These are phyloP conservation scores for Clarias gariepinus DNA, from an alignment of 2,113 vertebrate species.

Conservation along the genomic window DNA sequence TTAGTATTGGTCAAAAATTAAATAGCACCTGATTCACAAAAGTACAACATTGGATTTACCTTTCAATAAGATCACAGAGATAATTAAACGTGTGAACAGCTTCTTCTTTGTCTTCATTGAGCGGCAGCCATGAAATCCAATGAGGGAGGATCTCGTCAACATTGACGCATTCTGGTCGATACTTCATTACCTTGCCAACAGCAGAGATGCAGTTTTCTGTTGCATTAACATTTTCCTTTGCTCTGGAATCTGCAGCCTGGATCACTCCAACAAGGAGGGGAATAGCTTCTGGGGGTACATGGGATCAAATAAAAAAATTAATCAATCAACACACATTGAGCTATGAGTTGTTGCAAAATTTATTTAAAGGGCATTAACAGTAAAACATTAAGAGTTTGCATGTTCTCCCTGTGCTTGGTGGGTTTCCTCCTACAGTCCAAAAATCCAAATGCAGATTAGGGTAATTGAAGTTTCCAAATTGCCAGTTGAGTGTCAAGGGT, in stretches of 20 bases:
- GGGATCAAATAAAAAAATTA: too few species aligned
- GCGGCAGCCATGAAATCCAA: conserved; percentile 96
- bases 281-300: conserved; percentile 81
- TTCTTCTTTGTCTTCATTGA: conserved; percentile 98
- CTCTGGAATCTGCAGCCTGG: conserved; percentile 87
- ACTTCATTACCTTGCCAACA: conserved; percentile 96
- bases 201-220: conserved; percentile 99
- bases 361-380: too few species aligned
- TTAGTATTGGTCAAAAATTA: not conserved
- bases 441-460: too few species aligned
- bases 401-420: too few species aligned
- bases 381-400: too few species aligned
- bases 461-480: too few species aligned
- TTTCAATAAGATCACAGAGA: conserved; percentile 96
- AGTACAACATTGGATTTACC: conserved; percentile 66
- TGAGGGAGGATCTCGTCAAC: conserved; percentile 92
- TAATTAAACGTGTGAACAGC: conserved; percentile 95
- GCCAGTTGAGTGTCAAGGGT: too few species aligned
- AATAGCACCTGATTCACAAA: not conserved
- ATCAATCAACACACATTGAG: too few species aligned
- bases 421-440: too few species aligned
- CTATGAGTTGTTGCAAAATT: too few species aligned
- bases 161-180: conserved; percentile 89
- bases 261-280: conserved; percentile 91
- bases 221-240: conserved; percentile 95